Evolutionary conservation across 2,797 vertebrate species (phyloP).

Genomic region (Fringilla coelebs): DNA sequence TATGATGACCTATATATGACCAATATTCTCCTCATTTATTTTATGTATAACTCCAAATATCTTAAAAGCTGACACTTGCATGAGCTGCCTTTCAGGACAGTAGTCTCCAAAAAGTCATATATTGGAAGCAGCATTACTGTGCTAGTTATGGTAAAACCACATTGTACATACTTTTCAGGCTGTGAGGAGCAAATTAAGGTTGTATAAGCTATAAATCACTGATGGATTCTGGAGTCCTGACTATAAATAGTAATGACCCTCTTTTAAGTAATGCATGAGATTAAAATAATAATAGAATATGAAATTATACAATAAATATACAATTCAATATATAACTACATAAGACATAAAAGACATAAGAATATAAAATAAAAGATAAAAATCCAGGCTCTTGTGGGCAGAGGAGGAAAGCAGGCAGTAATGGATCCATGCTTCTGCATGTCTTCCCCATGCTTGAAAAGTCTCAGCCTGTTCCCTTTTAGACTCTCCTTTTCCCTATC

Average conservation of each 20-base stretch:
- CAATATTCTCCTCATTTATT: neutral
- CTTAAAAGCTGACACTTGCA: neutral
- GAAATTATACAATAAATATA: neutral
- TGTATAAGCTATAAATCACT: neutral
- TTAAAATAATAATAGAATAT: neutral
- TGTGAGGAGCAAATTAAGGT: neutral
- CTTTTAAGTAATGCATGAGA: neutral
- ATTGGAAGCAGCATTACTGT: neutral
- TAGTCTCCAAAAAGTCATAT: neutral
- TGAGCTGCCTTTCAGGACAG: neutral
- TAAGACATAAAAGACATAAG: neutral
- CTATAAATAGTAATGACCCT: neutral
- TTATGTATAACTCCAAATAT: neutral
- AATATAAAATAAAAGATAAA: neutral
- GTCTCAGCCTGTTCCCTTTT: neutral
- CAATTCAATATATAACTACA: neutral
- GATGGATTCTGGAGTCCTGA: neutral
- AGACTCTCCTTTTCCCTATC: neutral
- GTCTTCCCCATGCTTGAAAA: neutral
- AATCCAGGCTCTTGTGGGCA: neutral
- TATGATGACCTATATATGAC: neutral
- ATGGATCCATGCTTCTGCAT: neutral
- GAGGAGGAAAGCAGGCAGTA: neutral
- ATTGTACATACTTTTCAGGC: neutral
- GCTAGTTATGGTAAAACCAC: neutral